A percentile compares a stretch with the other conserved stretches of the same genome.
Conservation (phyloP, 2,113 vertebrate species). For the Calonectris borealis region DNA sequence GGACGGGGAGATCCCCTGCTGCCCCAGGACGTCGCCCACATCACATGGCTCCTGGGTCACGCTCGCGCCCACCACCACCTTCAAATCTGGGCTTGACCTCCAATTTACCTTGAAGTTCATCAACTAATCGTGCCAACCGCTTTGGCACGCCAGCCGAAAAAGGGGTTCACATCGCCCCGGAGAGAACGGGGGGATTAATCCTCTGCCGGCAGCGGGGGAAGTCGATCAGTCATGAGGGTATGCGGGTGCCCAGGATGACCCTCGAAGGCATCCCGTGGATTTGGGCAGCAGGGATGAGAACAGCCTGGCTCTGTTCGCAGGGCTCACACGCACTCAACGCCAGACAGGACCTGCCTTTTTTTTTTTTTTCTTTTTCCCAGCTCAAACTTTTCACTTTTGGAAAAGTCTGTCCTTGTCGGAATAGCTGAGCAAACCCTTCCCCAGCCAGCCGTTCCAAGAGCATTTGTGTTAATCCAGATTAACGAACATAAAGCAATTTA, state of each 20-base stretch:
- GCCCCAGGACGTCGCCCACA: neutral
- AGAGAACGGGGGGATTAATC: neutral
- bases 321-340: neutral
- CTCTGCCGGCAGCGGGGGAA: rapidly evolving
- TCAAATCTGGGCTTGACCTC: constrained; percentile 65
- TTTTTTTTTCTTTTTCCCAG: neutral
- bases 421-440: constrained; percentile 13
- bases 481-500: constrained; percentile 61
- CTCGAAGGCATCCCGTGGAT: neutral
- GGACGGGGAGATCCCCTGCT: constrained; percentile 27
- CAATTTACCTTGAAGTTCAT: constrained; percentile 32
- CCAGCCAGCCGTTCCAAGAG: neutral
- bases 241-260: rapidly evolving
- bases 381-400: neutral
- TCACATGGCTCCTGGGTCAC: constrained; percentile 44
- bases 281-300: neutral
- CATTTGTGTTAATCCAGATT: constrained; percentile 66
- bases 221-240: neutral
- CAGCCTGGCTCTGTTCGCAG: neutral
- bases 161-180: neutral
- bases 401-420: neutral
- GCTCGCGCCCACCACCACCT: neutral
- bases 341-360: neutral
- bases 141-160: neutral
- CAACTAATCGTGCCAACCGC: neutral